Percentiles rank a stretch among this genome's conserved stretches.
These are phyloP conservation scores for Mareca strepera DNA, from an alignment of 2,797 vertebrate species.

Conservation along the genomic window DNA sequence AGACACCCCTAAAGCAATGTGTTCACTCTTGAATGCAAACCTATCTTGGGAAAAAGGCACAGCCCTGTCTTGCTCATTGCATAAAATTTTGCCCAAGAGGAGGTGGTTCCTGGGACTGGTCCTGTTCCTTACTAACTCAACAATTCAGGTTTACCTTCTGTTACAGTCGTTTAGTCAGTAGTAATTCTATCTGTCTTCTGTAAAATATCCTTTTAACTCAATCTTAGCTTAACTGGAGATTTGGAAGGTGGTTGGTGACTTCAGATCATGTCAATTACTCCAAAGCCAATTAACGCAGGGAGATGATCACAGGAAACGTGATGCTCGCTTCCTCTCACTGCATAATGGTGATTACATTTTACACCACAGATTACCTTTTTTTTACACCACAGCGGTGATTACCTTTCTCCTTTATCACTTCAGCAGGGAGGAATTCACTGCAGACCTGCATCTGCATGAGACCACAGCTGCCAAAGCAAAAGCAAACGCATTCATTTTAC, in stretches of 20 bases:
- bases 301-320: neutral
- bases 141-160: neutral
- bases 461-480: neutral
- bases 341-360: neutral
- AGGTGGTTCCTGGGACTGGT: neutral
- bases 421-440: neutral
- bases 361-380: too few species aligned
- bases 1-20: neutral
- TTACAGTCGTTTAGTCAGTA: neutral
- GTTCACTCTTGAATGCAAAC: neutral
- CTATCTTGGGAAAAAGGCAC: neutral
- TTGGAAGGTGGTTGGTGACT: neutral
- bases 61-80: neutral
- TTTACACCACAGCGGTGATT: neutral
- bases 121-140: neutral
- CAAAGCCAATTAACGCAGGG: neutral
- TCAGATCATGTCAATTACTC: neutral
- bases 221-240: neutral
- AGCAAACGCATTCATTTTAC: neutral
- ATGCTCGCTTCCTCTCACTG: neutral
- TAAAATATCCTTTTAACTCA: neutral
- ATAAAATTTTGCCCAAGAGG: neutral
- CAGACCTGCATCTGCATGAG: neutral
- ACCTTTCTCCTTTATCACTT: neutral
- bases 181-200: neutral